Evolutionary conservation across 2,888 invertebrate species (phyloP).

Genomic region (Campaea margaritaria): DNA sequence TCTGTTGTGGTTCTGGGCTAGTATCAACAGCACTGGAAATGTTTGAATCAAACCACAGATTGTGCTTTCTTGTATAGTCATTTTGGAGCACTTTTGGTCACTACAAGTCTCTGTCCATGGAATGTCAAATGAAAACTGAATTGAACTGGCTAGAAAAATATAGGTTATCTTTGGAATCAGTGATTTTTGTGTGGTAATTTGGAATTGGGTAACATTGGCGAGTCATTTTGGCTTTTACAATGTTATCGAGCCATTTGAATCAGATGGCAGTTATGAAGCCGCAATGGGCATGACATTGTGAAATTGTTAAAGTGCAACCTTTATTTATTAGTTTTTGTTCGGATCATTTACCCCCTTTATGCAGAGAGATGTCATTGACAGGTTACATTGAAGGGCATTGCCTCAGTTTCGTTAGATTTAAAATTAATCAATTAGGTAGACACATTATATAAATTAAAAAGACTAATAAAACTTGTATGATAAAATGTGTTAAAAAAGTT

Average conservation of each 20-base stretch:
- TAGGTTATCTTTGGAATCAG: slow-evolving; percentile 54
- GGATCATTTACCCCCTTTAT: slow-evolving; percentile 17
- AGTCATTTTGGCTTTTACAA: slow-evolving; percentile 30
- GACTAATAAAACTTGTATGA: no score
- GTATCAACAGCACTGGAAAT: slow-evolving; percentile 72
- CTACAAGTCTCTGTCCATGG: slow-evolving; percentile 11
- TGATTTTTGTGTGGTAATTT: slow-evolving; percentile 38
- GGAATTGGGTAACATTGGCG: slow-evolving; percentile 30
- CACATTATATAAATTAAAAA: no score
- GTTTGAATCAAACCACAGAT: slow-evolving; percentile 72
- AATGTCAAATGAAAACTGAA: slow-evolving; percentile 39
- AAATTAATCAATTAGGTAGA: no score
- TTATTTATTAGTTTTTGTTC: neutral
- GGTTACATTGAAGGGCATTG: slow-evolving; percentile 1
- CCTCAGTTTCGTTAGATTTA: neutral
- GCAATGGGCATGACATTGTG: slow-evolving; percentile 15
- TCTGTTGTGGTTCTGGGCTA: slow-evolving; percentile 71
- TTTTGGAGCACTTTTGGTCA: slow-evolving; percentile 38
- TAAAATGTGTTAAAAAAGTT: no score
- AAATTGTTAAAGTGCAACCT: slow-evolving; percentile 13
- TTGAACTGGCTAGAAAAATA: slow-evolving; percentile 29
- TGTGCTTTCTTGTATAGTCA: slow-evolving; percentile 69
- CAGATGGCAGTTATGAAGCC: slow-evolving; percentile 5
- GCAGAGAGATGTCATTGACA: neutral
- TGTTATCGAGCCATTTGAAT: slow-evolving; percentile 16